These are phyloP conservation scores for Neoitamus cyanurus DNA, from an alignment of 2,888 invertebrate species.

Conservation along the genomic window DNA sequence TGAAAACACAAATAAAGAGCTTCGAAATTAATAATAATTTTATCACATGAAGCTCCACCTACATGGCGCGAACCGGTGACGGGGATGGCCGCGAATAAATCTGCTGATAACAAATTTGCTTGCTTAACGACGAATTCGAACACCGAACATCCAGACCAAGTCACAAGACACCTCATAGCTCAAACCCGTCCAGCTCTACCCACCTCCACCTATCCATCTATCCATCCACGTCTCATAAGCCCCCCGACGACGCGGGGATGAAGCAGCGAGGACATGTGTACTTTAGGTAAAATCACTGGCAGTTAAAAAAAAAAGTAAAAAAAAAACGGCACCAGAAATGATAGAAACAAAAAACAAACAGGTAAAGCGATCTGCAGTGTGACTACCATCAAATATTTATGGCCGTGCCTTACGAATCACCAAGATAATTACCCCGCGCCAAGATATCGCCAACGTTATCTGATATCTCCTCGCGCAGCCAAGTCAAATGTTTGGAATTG, in stretches of 20 bases:
- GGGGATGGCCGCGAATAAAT: background rate
- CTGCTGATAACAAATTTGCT: conserved; percentile 28
- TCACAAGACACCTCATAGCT: conserved; percentile 24
- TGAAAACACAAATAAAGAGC: background rate
- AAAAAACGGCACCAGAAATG: background rate
- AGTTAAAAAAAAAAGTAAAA: background rate
- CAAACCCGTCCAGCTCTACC: background rate
- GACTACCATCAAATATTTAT: conserved; percentile 40
- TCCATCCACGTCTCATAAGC: background rate
- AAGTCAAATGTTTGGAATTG: conserved; percentile 40
- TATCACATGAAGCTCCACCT: conserved; percentile 26
- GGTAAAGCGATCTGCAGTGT: conserved; percentile 28
- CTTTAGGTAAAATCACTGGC: conserved; percentile 18
- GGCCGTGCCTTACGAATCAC: conserved; percentile 28
- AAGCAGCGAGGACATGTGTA: background rate
- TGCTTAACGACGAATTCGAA: conserved; percentile 21
- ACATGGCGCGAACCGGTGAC: background rate
- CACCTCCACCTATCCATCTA: background rate
- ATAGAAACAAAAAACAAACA: background rate
- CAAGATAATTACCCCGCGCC: conserved; percentile 16
- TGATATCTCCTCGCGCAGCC: conserved; percentile 3
- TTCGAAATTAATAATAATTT: conserved; percentile 20
- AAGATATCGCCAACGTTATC: conserved; percentile 7
- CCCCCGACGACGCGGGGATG: background rate
- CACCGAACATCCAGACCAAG: conserved; percentile 9